A percentile compares a stretch with the other conserved stretches of the same genome.
phyloP scores from a whole-genome alignment of 2,797 vertebrate genomes.

The Etheostoma perlongum region DNA sequence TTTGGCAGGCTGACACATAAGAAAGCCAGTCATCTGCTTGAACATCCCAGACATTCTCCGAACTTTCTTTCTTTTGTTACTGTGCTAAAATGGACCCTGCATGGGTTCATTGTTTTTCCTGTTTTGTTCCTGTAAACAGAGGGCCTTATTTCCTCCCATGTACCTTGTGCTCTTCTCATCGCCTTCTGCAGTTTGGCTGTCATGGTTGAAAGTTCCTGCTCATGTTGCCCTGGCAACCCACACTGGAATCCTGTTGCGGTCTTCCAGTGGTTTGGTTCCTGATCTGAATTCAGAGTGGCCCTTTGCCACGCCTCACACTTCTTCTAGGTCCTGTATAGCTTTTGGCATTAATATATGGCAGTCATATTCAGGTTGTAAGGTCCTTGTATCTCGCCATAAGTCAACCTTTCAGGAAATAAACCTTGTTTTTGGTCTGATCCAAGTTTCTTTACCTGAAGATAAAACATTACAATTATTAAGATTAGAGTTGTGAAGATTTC shows the following conservation, averaged over 20 bases:
- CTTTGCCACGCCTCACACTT: slow-evolving; percentile 11
- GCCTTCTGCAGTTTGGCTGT: slow-evolving; percentile 52
- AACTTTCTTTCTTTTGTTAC: slow-evolving; percentile 46
- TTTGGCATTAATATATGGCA: slow-evolving; percentile 27
- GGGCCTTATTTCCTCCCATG: not conserved
- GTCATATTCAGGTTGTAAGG: slow-evolving; percentile 16
- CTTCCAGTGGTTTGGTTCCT: slow-evolving; percentile 72
- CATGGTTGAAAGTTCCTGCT: slow-evolving; percentile 67
- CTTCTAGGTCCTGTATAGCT: slow-evolving; percentile 42
- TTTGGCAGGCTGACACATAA: slow-evolving; percentile 28
- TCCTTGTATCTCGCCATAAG: not conserved
- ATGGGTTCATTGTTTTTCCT: slow-evolving; percentile 52
- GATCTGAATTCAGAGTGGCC: slow-evolving; percentile 64
- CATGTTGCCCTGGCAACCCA: slow-evolving; percentile 72
- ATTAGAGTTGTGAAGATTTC: not conserved
- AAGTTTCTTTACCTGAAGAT: not conserved
- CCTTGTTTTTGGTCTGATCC: not conserved
- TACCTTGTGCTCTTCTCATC: slow-evolving; percentile 22
- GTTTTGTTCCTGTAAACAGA: slow-evolving; percentile 44
- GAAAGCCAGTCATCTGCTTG: slow-evolving; percentile 29
- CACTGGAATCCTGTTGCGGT: slow-evolving; percentile 65
- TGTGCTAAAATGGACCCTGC: slow-evolving; percentile 48
- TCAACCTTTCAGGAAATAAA: slow-evolving; percentile 2
- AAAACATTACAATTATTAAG: not conserved
- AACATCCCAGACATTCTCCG: slow-evolving; percentile 36